Evolutionary conservation across 2,113 vertebrate species (phyloP).

Genomic region (Odobenus rosmarus): DNA sequence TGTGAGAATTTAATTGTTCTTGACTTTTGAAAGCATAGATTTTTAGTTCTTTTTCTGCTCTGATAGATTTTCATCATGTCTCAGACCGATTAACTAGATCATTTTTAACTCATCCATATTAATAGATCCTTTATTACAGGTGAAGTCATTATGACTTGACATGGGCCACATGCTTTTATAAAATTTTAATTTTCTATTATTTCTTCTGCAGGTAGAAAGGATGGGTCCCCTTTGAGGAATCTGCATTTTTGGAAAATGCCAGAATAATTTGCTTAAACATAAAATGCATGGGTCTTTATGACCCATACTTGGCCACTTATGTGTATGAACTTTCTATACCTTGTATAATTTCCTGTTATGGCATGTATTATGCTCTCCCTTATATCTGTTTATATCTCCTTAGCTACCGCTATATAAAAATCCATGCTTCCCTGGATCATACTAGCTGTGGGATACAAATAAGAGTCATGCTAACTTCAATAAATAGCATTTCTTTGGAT

Average conservation of each 20-base stretch:
- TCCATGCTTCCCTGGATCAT: not conserved
- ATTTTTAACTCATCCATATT: conserved; percentile 82
- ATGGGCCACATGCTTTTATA: conserved; percentile 76
- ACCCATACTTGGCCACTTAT: not conserved
- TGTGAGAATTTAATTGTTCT: conserved; percentile 62
- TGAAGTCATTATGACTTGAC: conserved; percentile 80
- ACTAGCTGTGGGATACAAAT: not conserved
- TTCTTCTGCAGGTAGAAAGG: conserved; percentile 72
- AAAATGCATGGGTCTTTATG: not conserved
- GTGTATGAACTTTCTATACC: not conserved
- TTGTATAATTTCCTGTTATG: not conserved
- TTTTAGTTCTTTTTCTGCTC: conserved; percentile 59
- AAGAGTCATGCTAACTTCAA: not conserved
- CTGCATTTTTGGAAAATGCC: not conserved
- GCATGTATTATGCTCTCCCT: not conserved
- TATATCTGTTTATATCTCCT: not conserved
- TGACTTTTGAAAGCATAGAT: conserved; percentile 40
- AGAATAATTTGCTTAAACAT: not conserved
- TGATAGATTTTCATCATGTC: conserved; percentile 64
- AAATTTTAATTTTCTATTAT: conserved; percentile 84
- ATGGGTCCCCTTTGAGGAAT: not conserved
- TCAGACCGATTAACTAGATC: conserved; percentile 64
- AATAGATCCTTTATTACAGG: conserved; percentile 76
- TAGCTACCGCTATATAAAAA: not conserved
- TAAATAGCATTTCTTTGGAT: not conserved